A percentile compares a stretch with the other conserved stretches of the same genome.
These are phyloP conservation scores for Phrynocephalus versicolor DNA, from an alignment of 2,113 vertebrate genomes.

Conservation along the genomic window DNA sequence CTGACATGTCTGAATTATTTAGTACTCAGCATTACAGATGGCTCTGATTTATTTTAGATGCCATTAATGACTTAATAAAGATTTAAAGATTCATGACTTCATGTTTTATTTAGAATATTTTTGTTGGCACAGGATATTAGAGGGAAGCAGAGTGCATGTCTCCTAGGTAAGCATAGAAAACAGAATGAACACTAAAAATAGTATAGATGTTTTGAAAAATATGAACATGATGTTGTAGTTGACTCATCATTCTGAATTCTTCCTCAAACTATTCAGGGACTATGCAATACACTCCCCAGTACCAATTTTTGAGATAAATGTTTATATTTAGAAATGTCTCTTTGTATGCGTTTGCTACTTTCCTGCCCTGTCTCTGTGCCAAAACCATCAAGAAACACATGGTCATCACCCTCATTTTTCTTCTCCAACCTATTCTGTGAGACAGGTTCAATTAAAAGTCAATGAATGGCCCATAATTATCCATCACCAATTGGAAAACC, in stretches of 20 bases:
- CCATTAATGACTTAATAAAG: not conserved
- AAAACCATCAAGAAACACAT: no score
- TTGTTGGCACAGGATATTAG: not conserved
- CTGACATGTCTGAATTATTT: not conserved
- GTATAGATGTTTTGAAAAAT: not conserved
- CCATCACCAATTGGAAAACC: no score
- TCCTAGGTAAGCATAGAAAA: not conserved
- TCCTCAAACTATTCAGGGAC: no score
- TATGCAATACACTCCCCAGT: no score
- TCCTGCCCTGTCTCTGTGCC: no score
- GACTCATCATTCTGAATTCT: not conserved
- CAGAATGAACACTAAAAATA: not conserved
- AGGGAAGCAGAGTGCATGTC: not conserved
- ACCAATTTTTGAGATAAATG: not conserved
- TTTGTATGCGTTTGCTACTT: no score
- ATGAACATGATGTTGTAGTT: not conserved
- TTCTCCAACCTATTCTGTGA: no score
- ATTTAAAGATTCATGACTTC: slow-evolving; percentile 24
- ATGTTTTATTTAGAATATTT: slow-evolving; percentile 16
- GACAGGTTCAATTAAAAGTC: no score
- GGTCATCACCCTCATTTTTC: no score
- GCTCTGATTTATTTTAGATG: slow-evolving; percentile 17
- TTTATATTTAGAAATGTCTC: no score
- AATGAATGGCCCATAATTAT: no score
- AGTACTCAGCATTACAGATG: not conserved